Conservation (phyloP, 2,888 invertebrate genomes). For the Mesodorylaimus sp. region DNA sequence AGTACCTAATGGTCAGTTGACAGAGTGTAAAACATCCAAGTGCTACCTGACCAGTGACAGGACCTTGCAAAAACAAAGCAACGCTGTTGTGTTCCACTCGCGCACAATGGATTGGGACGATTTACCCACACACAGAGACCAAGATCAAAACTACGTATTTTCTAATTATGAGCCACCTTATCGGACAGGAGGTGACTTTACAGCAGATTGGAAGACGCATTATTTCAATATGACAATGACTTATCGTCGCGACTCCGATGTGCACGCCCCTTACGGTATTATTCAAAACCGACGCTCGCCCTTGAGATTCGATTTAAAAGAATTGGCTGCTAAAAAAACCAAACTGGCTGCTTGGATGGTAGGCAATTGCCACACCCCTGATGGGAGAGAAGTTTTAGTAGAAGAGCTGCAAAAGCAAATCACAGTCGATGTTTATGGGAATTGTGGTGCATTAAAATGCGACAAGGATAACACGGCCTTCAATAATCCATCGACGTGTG, state of each 20-base stretch:
- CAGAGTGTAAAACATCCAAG: background rate
- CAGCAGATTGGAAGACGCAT: too few relatives aligned
- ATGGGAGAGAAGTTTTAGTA: conserved; percentile 2
- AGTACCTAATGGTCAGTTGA: background rate
- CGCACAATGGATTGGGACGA: background rate
- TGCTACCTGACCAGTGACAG: background rate
- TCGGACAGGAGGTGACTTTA: background rate
- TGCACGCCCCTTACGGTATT: too few relatives aligned
- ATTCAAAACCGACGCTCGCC: too few relatives aligned
- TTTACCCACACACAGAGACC: background rate
- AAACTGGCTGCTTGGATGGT: conserved; percentile 4
- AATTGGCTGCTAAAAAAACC: too few relatives aligned
- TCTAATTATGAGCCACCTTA: background rate
- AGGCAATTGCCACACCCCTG: background rate
- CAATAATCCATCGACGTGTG: conserved; percentile 16
- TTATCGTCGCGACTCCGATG: background rate
- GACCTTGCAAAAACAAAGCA: background rate
- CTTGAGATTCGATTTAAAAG: too few relatives aligned
- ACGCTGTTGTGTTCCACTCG: background rate
- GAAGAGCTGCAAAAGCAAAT: background rate
- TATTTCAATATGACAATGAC: conserved; percentile 1
- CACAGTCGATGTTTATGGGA: conserved; percentile 8
- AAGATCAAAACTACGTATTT: background rate
- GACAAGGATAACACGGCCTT: background rate
- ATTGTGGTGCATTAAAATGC: conserved; percentile 7